Evolutionary conservation across 2,113 vertebrate genomes (phyloP).

Genomic region (Pollimyrus isidori): DNA sequence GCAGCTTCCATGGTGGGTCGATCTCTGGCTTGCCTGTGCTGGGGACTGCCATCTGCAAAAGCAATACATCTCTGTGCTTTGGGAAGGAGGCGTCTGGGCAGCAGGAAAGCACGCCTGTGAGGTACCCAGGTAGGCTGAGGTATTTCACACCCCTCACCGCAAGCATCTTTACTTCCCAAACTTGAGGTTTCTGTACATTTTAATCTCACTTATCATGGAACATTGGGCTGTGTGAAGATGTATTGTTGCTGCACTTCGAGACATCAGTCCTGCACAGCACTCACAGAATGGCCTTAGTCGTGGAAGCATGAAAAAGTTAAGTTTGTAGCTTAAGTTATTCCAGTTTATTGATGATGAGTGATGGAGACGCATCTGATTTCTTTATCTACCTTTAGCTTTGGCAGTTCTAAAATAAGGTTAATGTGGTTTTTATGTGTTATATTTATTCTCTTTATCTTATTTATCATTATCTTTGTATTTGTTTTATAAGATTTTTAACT

Average conservation of each 20-base stretch:
- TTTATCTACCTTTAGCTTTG: not conserved
- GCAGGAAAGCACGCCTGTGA: constrained; percentile 33
- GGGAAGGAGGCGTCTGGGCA: constrained; percentile 34
- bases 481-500: not conserved
- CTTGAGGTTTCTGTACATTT: not conserved
- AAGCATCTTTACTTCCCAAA: not conserved
- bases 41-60: not conserved
- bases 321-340: not conserved
- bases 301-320: not conserved
- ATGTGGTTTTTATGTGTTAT: not conserved
- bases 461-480: not conserved
- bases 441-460: not conserved
- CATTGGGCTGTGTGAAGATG: not conserved
- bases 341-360: not conserved
- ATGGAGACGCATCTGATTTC: not conserved
- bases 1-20: constrained; percentile 50
- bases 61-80: not conserved
- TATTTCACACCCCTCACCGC: not conserved
- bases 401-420: not conserved
- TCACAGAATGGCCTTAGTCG: not conserved
- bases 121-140: constrained; percentile 23
- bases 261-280: not conserved
- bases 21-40: not conserved
- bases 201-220: not conserved
- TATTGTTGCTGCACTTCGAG: not conserved